phyloP scores from a whole-genome alignment of 2,888 invertebrate species.

The Napeogenes sylphis region DNA sequence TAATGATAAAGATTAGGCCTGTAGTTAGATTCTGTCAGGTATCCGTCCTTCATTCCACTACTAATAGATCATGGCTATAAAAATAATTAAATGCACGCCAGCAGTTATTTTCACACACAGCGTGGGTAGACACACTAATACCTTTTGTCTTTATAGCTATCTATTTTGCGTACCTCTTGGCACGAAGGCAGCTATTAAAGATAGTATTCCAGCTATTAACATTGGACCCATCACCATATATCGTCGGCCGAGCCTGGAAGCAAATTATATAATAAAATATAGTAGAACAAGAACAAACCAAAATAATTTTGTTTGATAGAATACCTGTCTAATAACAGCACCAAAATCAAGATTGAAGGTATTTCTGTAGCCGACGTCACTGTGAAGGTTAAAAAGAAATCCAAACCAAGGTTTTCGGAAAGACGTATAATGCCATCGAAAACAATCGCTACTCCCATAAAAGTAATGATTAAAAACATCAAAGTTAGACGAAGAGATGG shows the following conservation, averaged over 20 bases:
- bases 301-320: constrained; percentile 1
- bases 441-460: constrained; percentile 44
- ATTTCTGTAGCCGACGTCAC: constrained; percentile 52
- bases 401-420: constrained; percentile 53
- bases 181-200: constrained; percentile 43
- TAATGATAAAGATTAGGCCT: no score
- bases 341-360: constrained; percentile 42
- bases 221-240: constrained; percentile 43
- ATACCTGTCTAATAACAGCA: constrained; percentile 42
- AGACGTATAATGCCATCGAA: constrained; percentile 55
- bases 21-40: no score
- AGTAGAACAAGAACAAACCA: not conserved
- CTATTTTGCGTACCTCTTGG: constrained; percentile 39
- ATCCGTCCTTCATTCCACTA: no score
- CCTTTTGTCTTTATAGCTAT: no score
- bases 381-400: constrained; percentile 55
- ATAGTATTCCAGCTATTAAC: constrained; percentile 37
- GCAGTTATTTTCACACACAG: no score
- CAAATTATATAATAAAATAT: no score
- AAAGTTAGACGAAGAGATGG: constrained; percentile 41
- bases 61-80: no score
- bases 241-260: constrained; percentile 46
- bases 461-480: constrained; percentile 40
- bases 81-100: no score
- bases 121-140: no score